Evolutionary conservation across 2,888 invertebrate species (phyloP).

Genomic region (Rhorus exstirpatorius): DNA sequence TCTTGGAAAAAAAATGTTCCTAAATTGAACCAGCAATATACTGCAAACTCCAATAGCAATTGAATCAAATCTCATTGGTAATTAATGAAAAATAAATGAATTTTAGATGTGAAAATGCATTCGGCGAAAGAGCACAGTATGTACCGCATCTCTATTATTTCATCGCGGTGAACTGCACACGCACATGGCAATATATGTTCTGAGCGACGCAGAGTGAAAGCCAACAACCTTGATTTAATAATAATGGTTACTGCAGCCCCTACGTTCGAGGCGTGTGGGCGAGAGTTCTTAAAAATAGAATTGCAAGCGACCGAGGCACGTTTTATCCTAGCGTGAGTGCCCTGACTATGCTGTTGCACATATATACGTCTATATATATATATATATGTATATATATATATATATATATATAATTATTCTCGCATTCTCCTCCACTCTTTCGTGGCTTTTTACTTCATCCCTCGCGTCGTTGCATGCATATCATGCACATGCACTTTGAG

Average conservation of each 20-base stretch:
- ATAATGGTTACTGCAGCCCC: constrained; percentile 81
- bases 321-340: constrained; percentile 65
- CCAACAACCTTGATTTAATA: constrained; percentile 84
- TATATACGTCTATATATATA: too few species aligned
- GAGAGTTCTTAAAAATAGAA: constrained; percentile 67
- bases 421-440: constrained; percentile 16
- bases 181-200: background rate
- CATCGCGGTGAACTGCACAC: constrained; percentile 16
- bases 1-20: too few species aligned
- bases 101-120: too few species aligned
- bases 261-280: constrained; percentile 70
- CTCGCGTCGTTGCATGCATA: constrained; percentile 38
- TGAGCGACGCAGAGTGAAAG: constrained; percentile 78
- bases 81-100: too few species aligned
- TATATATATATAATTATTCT: background rate
- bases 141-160: constrained; percentile 29
- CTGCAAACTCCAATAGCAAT: too few species aligned
- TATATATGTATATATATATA: background rate
- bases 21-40: too few species aligned
- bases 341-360: constrained; percentile 23
- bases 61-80: too few species aligned
- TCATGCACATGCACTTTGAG: constrained; percentile 49
- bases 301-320: constrained; percentile 61
- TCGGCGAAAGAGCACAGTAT: background rate
- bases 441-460: constrained; percentile 28